Evolutionary conservation across 2,797 vertebrate genomes (phyloP).

Genomic region (Pseudotriccus pelzelni): DNA sequence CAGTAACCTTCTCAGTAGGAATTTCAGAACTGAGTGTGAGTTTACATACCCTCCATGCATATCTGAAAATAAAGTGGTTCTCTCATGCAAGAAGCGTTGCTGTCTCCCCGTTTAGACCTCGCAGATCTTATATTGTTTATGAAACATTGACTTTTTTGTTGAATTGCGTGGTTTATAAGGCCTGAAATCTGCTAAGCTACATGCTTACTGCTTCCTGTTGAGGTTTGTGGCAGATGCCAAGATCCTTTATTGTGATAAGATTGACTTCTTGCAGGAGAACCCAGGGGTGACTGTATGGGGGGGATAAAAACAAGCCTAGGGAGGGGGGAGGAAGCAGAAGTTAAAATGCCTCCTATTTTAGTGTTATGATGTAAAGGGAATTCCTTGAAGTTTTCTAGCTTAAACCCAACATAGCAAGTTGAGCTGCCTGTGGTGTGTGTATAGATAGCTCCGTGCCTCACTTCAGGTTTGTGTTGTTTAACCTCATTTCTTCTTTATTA

Average conservation of each 20-base stretch:
- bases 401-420: not conserved
- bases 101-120: not conserved
- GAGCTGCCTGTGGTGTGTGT: not conserved
- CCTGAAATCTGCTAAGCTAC: not conserved
- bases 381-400: not conserved
- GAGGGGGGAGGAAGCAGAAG: not conserved
- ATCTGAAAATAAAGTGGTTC: not conserved
- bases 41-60: not conserved
- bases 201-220: not conserved
- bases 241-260: not conserved
- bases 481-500: not conserved
- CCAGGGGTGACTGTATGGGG: no score
- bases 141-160: not conserved
- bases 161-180: not conserved
- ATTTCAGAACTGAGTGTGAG: not conserved
- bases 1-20: not conserved
- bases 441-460: not conserved
- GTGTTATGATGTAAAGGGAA: not conserved
- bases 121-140: not conserved
- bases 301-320: not conserved
- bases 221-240: not conserved
- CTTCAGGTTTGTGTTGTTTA: not conserved
- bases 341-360: not conserved
- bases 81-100: not conserved
- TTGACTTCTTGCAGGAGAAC: not conserved